Conservation (phyloP, 2,888 invertebrate genomes). For the Torymus aiolomorphi region DNA sequence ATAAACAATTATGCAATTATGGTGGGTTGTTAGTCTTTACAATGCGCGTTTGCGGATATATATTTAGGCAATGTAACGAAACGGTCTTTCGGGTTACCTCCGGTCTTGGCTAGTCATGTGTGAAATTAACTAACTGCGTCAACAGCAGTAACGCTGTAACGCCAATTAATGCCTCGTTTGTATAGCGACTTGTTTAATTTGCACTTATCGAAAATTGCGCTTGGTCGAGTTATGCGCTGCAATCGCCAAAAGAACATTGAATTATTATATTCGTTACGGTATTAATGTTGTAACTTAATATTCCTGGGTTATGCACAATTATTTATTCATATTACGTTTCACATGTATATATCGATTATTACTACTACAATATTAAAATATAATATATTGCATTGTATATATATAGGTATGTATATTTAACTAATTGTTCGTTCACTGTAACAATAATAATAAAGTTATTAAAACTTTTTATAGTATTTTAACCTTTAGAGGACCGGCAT, state of each 20-base stretch:
- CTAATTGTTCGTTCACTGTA: too few relatives aligned
- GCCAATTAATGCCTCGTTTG: slow-evolving; percentile 55
- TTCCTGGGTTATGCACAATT: too few relatives aligned
- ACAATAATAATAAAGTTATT: too few relatives aligned
- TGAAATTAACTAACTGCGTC: slow-evolving; percentile 56
- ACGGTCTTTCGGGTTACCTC: slow-evolving; percentile 24
- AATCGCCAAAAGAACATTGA: slow-evolving; percentile 13
- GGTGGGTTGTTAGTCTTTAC: slow-evolving; percentile 28
- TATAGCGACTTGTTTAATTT: slow-evolving; percentile 49
- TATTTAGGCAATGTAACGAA: slow-evolving; percentile 48
- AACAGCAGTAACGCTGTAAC: slow-evolving; percentile 50
- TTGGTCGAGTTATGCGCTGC: neutral
- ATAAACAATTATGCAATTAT: slow-evolving; percentile 49
- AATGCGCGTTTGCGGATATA: neutral
- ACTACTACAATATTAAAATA: too few relatives aligned
- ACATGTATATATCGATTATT: too few relatives aligned
- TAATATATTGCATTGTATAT: too few relatives aligned
- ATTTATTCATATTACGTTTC: too few relatives aligned
- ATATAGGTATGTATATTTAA: too few relatives aligned
- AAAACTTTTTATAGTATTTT: too few relatives aligned
- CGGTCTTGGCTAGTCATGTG: slow-evolving; percentile 39
- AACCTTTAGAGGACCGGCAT: too few relatives aligned
- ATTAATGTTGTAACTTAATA: neutral
- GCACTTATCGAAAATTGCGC: slow-evolving; percentile 40
- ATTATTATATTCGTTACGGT: slow-evolving; percentile 40